These are phyloP conservation scores for Oryzias dopingdopingensis DNA, from an alignment of 2,797 vertebrate genomes.

Conservation along the genomic window DNA sequence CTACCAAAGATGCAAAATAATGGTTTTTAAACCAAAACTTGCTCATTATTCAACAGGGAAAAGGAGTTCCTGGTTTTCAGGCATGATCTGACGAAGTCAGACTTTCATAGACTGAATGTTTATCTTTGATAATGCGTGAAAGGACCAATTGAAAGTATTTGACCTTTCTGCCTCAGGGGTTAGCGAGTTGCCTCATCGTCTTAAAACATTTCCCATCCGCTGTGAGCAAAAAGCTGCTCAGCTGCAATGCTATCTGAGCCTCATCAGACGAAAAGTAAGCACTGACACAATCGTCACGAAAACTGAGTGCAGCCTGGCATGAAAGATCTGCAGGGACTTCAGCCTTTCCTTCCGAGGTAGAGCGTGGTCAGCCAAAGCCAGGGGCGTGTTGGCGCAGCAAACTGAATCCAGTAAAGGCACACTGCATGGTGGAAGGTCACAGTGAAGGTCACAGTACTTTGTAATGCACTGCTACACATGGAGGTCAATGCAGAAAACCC, in stretches of 20 bases:
- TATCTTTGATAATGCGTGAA: slow-evolving; percentile 36
- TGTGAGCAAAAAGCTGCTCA: slow-evolving; percentile 30
- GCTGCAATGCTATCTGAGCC: slow-evolving; percentile 30
- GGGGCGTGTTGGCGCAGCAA: slow-evolving; percentile 38
- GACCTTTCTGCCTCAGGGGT: slow-evolving; percentile 29
- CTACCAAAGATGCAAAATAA: not conserved
- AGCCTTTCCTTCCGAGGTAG: slow-evolving; percentile 41
- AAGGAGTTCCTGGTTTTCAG: slow-evolving; percentile 31
- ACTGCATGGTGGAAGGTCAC: slow-evolving; percentile 52
- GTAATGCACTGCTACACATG: slow-evolving; percentile 26
- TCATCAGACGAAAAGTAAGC: slow-evolving; percentile 19
- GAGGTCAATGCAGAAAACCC: slow-evolving; percentile 23
- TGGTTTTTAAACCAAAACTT: not conserved
- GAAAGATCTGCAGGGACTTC: slow-evolving; percentile 43
- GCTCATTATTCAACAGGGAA: not conserved
- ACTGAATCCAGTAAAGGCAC: slow-evolving; percentile 27
- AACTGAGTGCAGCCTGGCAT: slow-evolving; percentile 31
- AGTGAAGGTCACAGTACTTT: slow-evolving; percentile 58
- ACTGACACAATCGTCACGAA: slow-evolving; percentile 28
- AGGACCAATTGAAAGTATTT: slow-evolving; percentile 36
- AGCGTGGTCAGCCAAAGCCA: slow-evolving; percentile 49
- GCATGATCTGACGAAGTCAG: slow-evolving; percentile 46
- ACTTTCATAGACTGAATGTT: slow-evolving; percentile 37
- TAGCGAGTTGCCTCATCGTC: slow-evolving; percentile 27
- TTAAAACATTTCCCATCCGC: slow-evolving; percentile 9